Conservation (phyloP, 1,140 invertebrate species). For the Pollicipes pollicipes region DNA sequence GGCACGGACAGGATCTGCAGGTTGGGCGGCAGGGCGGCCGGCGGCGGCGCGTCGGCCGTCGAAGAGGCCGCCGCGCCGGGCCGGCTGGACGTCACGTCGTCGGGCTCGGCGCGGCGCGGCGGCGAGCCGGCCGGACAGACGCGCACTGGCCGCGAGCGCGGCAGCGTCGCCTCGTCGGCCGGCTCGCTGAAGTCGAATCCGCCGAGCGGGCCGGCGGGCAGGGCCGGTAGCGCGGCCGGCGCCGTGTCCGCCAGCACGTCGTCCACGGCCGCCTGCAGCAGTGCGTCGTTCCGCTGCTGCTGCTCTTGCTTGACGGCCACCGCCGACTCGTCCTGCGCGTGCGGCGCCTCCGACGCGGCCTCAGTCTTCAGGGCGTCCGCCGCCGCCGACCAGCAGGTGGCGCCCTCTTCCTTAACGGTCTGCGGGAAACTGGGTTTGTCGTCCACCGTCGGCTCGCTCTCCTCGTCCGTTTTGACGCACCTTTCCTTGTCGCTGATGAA, state of each 20-base stretch:
- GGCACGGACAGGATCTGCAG: conserved; percentile 2
- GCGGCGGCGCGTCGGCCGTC: too few species aligned
- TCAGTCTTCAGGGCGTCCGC: neutral
- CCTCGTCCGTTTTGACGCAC: too few species aligned
- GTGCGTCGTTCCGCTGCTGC: neutral
- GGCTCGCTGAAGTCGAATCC: neutral
- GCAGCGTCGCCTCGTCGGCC: neutral
- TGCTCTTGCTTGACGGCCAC: neutral
- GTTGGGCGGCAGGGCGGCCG: neutral
- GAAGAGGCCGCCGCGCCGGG: neutral
- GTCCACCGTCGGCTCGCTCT: too few species aligned
- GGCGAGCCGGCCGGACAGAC: neutral
- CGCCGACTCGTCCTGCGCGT: neutral
- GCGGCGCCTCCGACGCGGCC: neutral
- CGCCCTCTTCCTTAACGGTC: too few species aligned
- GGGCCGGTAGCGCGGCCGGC: neutral
- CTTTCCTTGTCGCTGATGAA: neutral
- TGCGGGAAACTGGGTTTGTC: too few species aligned
- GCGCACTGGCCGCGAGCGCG: neutral
- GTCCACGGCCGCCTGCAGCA: neutral
- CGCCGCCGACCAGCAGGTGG: too few species aligned
- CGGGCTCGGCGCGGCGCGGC: neutral
- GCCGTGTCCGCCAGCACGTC: neutral
- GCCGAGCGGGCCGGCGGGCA: neutral
- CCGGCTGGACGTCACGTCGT: neutral